A percentile compares a stretch with the other conserved stretches of the same genome.
phyloP scores from a whole-genome alignment of 2,797 vertebrate species.

The Eulemur albifrons region DNA sequence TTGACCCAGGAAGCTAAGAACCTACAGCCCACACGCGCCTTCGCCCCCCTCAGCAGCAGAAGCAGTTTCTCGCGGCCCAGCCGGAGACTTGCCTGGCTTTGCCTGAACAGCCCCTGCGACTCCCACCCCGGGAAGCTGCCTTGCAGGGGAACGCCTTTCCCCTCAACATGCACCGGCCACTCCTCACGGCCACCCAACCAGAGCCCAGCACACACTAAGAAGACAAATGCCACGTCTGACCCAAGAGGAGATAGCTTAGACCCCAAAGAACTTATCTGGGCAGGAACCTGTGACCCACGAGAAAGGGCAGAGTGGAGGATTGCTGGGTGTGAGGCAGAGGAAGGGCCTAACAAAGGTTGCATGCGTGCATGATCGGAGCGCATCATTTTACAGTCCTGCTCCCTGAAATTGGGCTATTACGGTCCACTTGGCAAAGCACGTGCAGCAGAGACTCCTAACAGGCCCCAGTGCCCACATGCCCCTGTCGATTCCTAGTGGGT shows the following conservation, averaged over 20 bases:
- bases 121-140: not conserved
- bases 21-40: too few relatives aligned
- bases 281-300: not conserved
- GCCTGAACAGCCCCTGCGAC: not conserved
- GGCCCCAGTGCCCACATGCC: not conserved
- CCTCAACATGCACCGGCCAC: not conserved
- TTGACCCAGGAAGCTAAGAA: not conserved
- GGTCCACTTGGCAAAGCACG: not conserved
- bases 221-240: not conserved
- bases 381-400: not conserved
- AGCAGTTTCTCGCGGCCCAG: not conserved
- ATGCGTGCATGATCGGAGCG: rapidly evolving
- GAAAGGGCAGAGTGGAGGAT: not conserved
- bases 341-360: not conserved
- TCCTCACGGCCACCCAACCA: not conserved
- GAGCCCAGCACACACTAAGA: not conserved
- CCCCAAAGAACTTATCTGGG: not conserved
- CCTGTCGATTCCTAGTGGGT: not conserved
- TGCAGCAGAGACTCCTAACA: not conserved
- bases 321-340: rapidly evolving
- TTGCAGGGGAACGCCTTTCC: not conserved
- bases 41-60: too few relatives aligned
- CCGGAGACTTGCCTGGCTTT: not conserved
- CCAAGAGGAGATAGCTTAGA: not conserved
- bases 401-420: not conserved